Conservation (phyloP, 2,113 vertebrate species). For the Typhlomys cinereus region DNA sequence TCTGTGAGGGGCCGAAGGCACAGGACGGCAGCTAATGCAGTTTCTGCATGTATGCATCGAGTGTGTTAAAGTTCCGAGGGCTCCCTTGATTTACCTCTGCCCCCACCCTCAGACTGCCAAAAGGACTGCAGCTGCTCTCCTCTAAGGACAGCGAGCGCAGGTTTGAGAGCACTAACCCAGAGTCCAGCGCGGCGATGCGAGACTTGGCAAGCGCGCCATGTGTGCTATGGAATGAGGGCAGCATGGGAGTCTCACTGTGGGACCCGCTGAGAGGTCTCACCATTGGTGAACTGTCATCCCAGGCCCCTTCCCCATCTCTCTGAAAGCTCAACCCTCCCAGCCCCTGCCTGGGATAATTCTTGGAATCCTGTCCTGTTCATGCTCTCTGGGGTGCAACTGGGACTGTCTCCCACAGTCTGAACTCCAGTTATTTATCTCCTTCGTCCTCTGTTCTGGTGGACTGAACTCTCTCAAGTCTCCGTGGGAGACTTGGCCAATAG, state of each 20-base stretch:
- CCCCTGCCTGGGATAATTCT: rapidly evolving
- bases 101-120: slow-evolving; percentile 4
- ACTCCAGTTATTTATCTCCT: neutral
- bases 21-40: neutral
- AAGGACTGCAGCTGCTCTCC: neutral
- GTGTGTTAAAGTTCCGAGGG: neutral
- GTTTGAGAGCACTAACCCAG: slow-evolving; percentile 15
- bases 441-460: neutral
- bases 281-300: too few relatives aligned
- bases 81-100: slow-evolving; percentile 43
- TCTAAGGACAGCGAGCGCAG: slow-evolving; percentile 36
- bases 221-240: slow-evolving; percentile 17
- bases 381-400: neutral
- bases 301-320: neutral
- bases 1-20: neutral
- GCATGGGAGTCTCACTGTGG: rapidly evolving
- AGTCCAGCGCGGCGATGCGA: slow-evolving; percentile 42
- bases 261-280: neutral
- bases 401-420: neutral
- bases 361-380: neutral
- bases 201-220: too few relatives aligned
- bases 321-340: neutral
- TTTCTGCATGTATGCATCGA: neutral
- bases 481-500: too few relatives aligned
- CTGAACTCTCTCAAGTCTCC: too few relatives aligned